Percentiles rank a stretch among this genome's conserved stretches.
Evolutionary conservation across 2,888 invertebrate species (phyloP).

Genomic region (Schizotus pectinicornis): DNA sequence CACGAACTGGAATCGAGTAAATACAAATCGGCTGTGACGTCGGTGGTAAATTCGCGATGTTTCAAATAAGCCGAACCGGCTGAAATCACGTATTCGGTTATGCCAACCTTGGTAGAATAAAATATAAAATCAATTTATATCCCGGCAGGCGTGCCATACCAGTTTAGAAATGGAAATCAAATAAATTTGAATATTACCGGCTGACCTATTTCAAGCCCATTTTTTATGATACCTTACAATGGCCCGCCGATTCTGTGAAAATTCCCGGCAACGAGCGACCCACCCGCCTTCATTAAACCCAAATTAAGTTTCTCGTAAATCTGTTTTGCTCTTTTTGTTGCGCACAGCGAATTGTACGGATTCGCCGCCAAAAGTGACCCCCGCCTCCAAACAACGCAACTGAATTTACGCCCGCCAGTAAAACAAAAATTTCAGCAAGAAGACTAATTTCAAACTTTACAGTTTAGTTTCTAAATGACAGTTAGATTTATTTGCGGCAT

Average conservation of each 20-base stretch:
- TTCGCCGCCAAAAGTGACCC: too few species aligned
- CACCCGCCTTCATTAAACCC: constrained; percentile 26
- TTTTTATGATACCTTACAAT: constrained; percentile 16
- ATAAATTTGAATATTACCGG: constrained; percentile 46
- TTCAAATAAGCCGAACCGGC: constrained; percentile 19
- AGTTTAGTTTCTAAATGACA: too few species aligned
- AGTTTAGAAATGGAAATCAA: constrained; percentile 46
- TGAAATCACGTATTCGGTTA: constrained; percentile 24
- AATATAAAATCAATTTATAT: constrained; percentile 38
- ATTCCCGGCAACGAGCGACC: constrained; percentile 1
- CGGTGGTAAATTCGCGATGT: constrained; percentile 1
- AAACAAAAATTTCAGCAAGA: too few species aligned
- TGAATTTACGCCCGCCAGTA: too few species aligned
- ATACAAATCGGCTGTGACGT: constrained; percentile 9
- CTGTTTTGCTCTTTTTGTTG: constrained; percentile 23
- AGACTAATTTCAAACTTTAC: too few species aligned
- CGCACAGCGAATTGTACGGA: too few species aligned
- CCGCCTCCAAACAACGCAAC: too few species aligned
- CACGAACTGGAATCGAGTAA: constrained; percentile 14
- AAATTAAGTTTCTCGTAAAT: constrained; percentile 25
- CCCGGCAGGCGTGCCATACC: constrained; percentile 33
- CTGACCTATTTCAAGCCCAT: constrained; percentile 42
- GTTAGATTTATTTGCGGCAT: too few species aligned
- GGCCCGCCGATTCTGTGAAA: not conserved
- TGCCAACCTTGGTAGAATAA: constrained; percentile 32